Base-by-base conservation (phyloP, 2,888 invertebrate species). In the Drosophila paracracens region DNA sequence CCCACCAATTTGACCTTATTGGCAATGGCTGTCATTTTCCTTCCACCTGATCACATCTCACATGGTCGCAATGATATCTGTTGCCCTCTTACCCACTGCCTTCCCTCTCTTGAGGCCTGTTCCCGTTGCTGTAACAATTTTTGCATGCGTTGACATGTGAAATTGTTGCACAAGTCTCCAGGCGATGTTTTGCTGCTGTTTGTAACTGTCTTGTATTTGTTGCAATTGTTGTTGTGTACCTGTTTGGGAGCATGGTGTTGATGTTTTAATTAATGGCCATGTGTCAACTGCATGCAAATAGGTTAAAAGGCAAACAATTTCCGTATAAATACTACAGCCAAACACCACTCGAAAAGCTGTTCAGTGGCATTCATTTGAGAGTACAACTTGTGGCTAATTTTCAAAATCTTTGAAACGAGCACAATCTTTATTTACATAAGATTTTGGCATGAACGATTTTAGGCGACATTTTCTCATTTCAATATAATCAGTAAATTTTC, bases 101-200 rank as follows among this genome's bases (percentile, higher is more conserved):
- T 13, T 10, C 4, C n/a, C 40, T 35, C 8, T 6, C 16, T 7
- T 7, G 21, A 18, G 18, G 38, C 18, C 18, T 21, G 33, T 56
- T 38, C 16, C 33, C 63, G 21, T 8, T 43, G 18, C 18, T 60
- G 25, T 57, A 50, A 67, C 59, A 67, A 74, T 81, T 79, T 83
- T 81, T 86, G 86, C 76, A 81, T 84, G 79, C 84, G 86, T 76
- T 84, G 84, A 84, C 83, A 84, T 81, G 86, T 81, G 77, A 86
- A 84, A 84, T 86, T 83, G 83, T 85, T 83, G 83, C 70, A 27
- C 81, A 85, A 82, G 78, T 85, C 83, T 84, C 80, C 68, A 71
- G 80, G 84, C 82, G 77, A 79, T 83, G 65, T 76, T 83, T 82
- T 67, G 66, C 36, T 64, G 57, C 59, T 73, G 57, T 67, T 70